Conservation (phyloP, 2,797 vertebrate species). For the Apogon talboti region DNA sequence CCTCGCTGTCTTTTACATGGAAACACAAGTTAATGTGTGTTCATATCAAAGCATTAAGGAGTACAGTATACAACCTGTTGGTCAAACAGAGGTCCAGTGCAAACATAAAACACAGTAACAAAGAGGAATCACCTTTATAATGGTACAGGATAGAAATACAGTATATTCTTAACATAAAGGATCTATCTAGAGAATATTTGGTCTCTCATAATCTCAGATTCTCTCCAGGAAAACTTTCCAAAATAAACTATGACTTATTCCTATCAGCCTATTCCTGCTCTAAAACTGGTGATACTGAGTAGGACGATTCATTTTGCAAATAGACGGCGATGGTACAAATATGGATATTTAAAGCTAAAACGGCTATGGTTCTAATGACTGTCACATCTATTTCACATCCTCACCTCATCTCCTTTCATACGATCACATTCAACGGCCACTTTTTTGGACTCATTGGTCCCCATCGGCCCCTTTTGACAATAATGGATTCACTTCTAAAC, state of each 20-base stretch:
- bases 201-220: conserved; percentile 30
- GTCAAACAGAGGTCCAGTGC: conserved; percentile 69
- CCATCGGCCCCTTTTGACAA: no score
- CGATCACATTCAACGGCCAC: neutral
- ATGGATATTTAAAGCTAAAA: neutral
- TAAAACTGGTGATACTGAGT: neutral
- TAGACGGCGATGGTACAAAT: neutral
- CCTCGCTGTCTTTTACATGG: conserved; percentile 54
- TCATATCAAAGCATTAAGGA: conserved; percentile 44
- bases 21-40: conserved; percentile 55
- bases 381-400: neutral
- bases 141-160: conserved; percentile 12
- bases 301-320: neutral
- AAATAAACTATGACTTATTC: neutral
- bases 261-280: neutral
- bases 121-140: conserved; percentile 26
- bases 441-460: no score
- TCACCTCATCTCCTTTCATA: conserved; percentile 6
- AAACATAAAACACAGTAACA: conserved; percentile 41
- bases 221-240: neutral
- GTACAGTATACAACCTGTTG: conserved; percentile 58
- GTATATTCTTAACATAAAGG: conserved; percentile 19
- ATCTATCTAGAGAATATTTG: conserved; percentile 45
- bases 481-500: neutral
- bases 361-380: neutral